These are phyloP conservation scores for Alligator sinensis DNA, from an alignment of 2,113 vertebrate species.

Conservation along the genomic window DNA sequence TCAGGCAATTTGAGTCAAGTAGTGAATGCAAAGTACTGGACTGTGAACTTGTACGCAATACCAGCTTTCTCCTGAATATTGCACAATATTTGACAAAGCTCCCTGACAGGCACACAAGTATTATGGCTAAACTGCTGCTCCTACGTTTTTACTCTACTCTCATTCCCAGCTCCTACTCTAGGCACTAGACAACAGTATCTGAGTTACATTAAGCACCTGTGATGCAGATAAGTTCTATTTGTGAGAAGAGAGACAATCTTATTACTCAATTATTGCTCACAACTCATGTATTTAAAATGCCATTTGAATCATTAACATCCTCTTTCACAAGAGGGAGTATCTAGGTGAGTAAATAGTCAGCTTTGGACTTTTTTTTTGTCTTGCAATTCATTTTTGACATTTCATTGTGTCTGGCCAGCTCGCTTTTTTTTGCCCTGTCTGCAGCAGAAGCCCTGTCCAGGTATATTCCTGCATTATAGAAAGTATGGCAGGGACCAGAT, in stretches of 20 bases:
- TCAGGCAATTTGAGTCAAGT: neutral
- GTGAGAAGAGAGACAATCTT: neutral
- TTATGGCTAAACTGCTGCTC: slow-evolving; percentile 15
- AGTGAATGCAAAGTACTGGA: neutral
- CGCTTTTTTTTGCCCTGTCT: neutral
- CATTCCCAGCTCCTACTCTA: neutral
- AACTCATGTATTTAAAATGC: neutral
- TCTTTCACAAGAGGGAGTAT: neutral
- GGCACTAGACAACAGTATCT: neutral
- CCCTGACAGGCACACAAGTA: slow-evolving; percentile 18
- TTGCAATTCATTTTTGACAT: neutral
- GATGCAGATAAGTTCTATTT: neutral
- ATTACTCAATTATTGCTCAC: neutral
- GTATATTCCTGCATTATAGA: neutral
- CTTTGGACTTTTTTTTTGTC: neutral
- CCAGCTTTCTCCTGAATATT: neutral
- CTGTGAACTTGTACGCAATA: slow-evolving; percentile 16
- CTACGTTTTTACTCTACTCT: slow-evolving; percentile 4
- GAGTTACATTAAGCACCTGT: slow-evolving; percentile 4
- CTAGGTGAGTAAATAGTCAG: neutral
- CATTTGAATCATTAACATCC: neutral
- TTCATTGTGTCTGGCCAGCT: neutral
- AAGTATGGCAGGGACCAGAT: neutral
- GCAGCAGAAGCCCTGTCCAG: neutral
- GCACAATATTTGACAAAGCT: neutral